Evolutionary conservation across 2,797 vertebrate genomes (phyloP), one percentile per base, ranked within the genome.

Genomic region (Cynopterus sphinx): DNA sequence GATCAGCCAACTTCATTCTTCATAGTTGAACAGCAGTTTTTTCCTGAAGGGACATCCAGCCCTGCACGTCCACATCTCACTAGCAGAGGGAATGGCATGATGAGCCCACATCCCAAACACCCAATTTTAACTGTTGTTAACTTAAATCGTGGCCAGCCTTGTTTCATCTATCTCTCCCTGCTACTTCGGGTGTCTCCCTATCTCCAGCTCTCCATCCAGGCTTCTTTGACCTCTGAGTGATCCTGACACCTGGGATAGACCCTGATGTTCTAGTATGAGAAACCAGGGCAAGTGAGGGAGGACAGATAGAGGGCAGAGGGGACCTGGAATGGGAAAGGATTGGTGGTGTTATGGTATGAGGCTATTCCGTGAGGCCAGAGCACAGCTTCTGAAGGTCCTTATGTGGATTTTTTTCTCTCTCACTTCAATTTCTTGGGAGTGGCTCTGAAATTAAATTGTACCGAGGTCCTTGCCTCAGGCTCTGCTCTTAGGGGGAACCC

Each of bases 361-460:
- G 41, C 86, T 49, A 41, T 33, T 92, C 5, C 43, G 24, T 33
- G 55, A 83, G 19, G 57, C 67, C 31, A 21, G 41, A 53, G 5
- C 11, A 16, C 9, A 26, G 74, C 21, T 81, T 49, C 10, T 28
- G 36, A 55, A 70, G 63, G 19, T 31, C 26, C 17, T 73, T 22
- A 31, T 19, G 41, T 71, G 73, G 61, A n/a, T 65, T 71, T 88
- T 53, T 87, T 63, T 87, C 31, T 61, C 24, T 15, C 26, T 84
- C 15, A 46, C 36, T 46, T 77, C 41, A 26, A 9, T 19, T 28
- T 68, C 21, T 36, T 86, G 51, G 55, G 85, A 41, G 26, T 31
- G 70, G 9, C 31, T 84, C 63, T 81, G 79, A 78, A 78, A 92
- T 89, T 13, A 61, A 61, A 36, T 36, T 55, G 26, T 7, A 55